These are phyloP conservation scores for western clawed frog (Xenopus tropicalis) DNA, from an alignment of 2,113 vertebrate genomes.

Conservation along the genomic window DNA sequence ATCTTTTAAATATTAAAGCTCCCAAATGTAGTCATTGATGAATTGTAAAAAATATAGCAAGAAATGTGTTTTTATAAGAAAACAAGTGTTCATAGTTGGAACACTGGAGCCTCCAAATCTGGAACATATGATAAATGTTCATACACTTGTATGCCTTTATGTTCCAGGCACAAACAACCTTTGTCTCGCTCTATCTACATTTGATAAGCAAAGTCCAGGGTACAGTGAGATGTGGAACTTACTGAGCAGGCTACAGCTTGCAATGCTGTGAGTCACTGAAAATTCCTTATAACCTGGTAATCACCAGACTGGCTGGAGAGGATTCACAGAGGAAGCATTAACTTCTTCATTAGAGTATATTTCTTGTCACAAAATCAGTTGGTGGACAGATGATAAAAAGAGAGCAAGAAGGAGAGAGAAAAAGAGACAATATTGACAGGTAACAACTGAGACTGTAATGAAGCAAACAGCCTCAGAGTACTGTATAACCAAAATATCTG, in stretches of 20 bases:
- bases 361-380: slow-evolving; percentile 2
- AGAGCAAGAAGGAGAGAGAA: background rate
- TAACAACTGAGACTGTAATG: no score
- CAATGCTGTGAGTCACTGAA: slow-evolving; percentile 33
- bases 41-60: no score
- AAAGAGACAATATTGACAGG: no score
- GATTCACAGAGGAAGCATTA: slow-evolving; percentile 20
- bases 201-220: slow-evolving; percentile 33
- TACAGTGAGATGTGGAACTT: slow-evolving; percentile 30
- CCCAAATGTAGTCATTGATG: no score
- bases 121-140: slow-evolving; percentile 8
- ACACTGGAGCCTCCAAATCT: no score
- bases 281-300: slow-evolving; percentile 23
- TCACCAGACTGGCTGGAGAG: slow-evolving; percentile 17
- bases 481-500: no score
- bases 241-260: slow-evolving; percentile 19
- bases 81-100: no score
- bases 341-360: slow-evolving; percentile 10
- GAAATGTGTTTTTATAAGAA: no score
- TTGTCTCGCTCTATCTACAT: slow-evolving; percentile 20
- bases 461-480: background rate
- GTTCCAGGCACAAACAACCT: slow-evolving; percentile 38
- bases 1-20: no score
- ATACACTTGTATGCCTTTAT: background rate
- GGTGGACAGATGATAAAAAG: background rate